These are phyloP conservation scores for Oenanthe oenanthe DNA, from an alignment of 2,113 vertebrate genomes.

Conservation along the genomic window DNA sequence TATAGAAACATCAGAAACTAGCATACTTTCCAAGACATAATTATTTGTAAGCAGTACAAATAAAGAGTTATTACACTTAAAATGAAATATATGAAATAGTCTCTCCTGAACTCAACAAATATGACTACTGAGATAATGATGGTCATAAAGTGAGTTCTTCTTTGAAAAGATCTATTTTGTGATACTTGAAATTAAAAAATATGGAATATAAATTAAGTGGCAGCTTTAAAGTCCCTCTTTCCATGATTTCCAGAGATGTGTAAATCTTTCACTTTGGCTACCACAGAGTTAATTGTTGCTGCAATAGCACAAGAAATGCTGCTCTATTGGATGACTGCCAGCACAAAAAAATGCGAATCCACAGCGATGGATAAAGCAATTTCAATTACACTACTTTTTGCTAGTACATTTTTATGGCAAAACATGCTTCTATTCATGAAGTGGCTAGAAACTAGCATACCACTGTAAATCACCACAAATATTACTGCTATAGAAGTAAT, in stretches of 20 bases:
- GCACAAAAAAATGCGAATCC: conserved; percentile 40
- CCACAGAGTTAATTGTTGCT: conserved; percentile 61
- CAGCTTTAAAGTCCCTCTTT: neutral
- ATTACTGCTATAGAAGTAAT: neutral
- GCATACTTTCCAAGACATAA: neutral
- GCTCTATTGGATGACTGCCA: conserved; percentile 29
- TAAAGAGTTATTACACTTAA: neutral
- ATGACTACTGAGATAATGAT: neutral
- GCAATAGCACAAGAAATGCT: conserved; percentile 30
- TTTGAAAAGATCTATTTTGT: neutral
- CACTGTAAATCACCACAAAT: neutral
- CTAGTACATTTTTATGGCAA: conserved; percentile 1
- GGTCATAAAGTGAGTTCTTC: neutral
- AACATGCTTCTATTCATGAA: conserved; percentile 19
- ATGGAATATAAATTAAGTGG: neutral
- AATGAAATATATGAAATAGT: neutral
- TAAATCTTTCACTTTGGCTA: conserved; percentile 46
- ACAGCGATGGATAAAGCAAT: conserved; percentile 39
- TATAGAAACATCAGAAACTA: neutral
- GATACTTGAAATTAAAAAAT: conserved; percentile 15
- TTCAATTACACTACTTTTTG: neutral
- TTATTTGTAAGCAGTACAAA: neutral
- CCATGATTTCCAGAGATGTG: neutral
- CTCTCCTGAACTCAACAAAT: neutral
- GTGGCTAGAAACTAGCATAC: neutral